Evolutionary conservation across 2,888 invertebrate genomes (phyloP), one percentile per base, ranked within the genome.

Genomic region (Polydrusus cervinus): DNA sequence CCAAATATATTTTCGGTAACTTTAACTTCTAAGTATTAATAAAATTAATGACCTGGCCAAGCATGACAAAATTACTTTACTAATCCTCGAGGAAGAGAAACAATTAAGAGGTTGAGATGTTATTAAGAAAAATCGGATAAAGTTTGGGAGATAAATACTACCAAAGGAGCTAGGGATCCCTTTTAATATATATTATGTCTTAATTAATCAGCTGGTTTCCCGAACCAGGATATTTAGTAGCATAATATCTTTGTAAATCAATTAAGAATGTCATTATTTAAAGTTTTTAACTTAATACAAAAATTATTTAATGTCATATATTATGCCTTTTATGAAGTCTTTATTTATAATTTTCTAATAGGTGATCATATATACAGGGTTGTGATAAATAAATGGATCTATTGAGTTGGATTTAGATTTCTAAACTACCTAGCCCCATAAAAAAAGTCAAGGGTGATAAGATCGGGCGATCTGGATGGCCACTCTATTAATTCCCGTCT

Each of bases 31-130:
- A 13, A 67, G 51, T 18, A 67, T 55, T 43, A 40, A 40, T 67
- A 53, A 67, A 40, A 67, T 67, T 67, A 67, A 67, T 55, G 67
- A 67, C 43, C 40, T 67, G 20, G 67, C 38, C 55, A 40, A 18
- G 67, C 53, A 53, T 20, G 53, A 53, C 25, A 51, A 67, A 53
- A 67, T 67, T 38, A 67, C 55, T 67, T 51, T 20, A 40, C 40
- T 67, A 67, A 67, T 67, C 67, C 53, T 53, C 43, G 40, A 55
- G 40, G 51, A 53, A 43, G n/a, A 40, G 51, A 67, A 53, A 55
- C 67, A 67, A 67, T 67, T 67, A 55, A 53, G 55, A 55, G 53
- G 66, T 66, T 18, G 20, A 1, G 34, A 53, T 34, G 51, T 53
- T 67, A 67, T 67, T 53, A 67, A 55, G 67, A 53, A 67, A 67